Percentiles rank a stretch among this genome's conserved stretches.
These are phyloP conservation scores for Thalpophila matura DNA, from an alignment of 2,888 invertebrate genomes.

Conservation along the genomic window DNA sequence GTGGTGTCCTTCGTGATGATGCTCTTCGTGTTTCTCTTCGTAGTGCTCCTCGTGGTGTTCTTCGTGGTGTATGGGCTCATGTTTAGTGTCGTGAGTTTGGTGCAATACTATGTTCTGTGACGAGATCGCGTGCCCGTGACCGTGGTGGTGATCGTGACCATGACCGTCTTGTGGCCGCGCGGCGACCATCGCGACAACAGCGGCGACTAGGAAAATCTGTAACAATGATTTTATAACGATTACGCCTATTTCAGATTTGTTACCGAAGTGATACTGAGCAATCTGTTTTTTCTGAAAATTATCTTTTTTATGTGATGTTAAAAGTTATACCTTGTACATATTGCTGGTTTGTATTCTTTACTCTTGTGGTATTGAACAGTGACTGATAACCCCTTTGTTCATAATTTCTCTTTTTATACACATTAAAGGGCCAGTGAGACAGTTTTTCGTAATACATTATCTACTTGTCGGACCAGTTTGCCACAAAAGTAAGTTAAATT, in stretches of 20 bases:
- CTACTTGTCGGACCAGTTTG: slow-evolving; percentile 14
- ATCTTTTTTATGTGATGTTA: background rate
- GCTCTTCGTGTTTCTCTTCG: slow-evolving; percentile 12
- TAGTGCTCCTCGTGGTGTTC: slow-evolving; percentile 18
- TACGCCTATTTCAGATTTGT: too few species aligned
- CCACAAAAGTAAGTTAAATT: slow-evolving; percentile 2
- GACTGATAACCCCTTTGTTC: slow-evolving; percentile 29
- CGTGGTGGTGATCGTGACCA: slow-evolving; percentile 59
- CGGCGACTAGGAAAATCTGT: slow-evolving; percentile 30
- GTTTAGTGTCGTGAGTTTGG: slow-evolving; percentile 54
- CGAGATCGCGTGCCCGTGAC: slow-evolving; percentile 70
- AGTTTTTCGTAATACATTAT: slow-evolving; percentile 18
- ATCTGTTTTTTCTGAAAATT: too few species aligned
- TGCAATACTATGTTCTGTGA: slow-evolving; percentile 73
- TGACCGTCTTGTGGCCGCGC: slow-evolving; percentile 53
- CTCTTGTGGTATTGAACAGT: slow-evolving; percentile 8
- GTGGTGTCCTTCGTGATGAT: slow-evolving; percentile 45
- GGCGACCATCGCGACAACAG: slow-evolving; percentile 41
- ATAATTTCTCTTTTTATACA: slow-evolving; percentile 49
- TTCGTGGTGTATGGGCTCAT: slow-evolving; percentile 33
- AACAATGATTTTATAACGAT: slow-evolving; percentile 1
- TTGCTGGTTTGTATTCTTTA: slow-evolving; percentile 19
- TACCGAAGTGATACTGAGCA: too few species aligned
- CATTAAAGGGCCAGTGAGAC: slow-evolving; percentile 19
- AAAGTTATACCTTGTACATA: slow-evolving; percentile 51